A percentile compares a stretch with the other conserved stretches of the same genome.
Conservation (phyloP, 2,888 invertebrate species). For the Eubasilissa splendida region DNA sequence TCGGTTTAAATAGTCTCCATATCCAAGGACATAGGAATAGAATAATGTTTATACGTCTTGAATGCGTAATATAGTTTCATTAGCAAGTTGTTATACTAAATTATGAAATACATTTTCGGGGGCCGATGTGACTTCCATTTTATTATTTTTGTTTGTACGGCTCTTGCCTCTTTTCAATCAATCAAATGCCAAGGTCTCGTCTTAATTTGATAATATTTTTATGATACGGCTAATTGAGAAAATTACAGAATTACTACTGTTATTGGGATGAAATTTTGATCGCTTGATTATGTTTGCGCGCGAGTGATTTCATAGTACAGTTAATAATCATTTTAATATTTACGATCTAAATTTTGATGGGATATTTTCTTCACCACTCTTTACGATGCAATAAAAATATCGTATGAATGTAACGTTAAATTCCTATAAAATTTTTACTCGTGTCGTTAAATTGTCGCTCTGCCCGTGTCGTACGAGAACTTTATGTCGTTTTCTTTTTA, state of each 20-base stretch:
- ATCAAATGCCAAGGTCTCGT: no score
- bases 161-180: no score
- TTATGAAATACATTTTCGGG: no score
- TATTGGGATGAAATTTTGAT: background rate
- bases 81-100: no score
- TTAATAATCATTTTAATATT: background rate
- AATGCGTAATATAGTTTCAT: no score
- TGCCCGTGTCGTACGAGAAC: background rate
- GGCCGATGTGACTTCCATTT: no score
- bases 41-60: no score
- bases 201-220: no score
- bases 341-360: background rate
- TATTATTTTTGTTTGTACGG: no score
- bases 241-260: background rate
- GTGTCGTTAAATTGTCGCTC: slow-evolving; percentile 24
- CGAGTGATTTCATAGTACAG: background rate
- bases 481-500: background rate
- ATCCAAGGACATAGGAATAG: no score
- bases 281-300: background rate
- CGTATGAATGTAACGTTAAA: slow-evolving; percentile 9
- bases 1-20: no score
- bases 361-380: background rate
- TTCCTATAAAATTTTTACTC: slow-evolving; percentile 13
- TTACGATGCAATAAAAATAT: slow-evolving; percentile 2
- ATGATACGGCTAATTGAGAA: no score